phyloP scores from a whole-genome alignment of 2,797 vertebrate genomes.

The Mionectes olivaceus region DNA sequence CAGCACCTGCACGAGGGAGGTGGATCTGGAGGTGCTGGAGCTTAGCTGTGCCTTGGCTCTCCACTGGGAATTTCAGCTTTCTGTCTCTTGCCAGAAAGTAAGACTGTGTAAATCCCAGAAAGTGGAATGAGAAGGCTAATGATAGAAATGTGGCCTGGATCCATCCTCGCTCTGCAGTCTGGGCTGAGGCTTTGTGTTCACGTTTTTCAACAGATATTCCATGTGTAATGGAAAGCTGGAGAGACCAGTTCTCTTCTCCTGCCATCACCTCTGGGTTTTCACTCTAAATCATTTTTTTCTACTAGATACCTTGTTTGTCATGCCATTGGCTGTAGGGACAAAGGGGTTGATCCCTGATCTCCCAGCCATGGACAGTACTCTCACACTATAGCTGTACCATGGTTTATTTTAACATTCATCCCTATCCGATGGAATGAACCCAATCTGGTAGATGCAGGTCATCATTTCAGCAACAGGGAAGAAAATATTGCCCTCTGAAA shows the following conservation, averaged over 20 bases:
- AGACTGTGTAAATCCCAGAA: not conserved
- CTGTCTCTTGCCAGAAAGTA: not conserved
- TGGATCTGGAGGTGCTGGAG: not conserved
- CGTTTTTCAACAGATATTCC: not conserved
- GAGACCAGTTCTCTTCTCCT: not conserved
- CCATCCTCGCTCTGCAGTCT: not conserved
- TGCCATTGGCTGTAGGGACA: not conserved
- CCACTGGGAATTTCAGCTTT: not conserved
- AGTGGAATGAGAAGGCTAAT: not conserved
- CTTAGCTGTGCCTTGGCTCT: not conserved
- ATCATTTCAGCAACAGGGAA: not conserved
- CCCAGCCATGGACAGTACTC: not conserved
- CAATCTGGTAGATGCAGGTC: not conserved
- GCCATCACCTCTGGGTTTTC: not conserved
- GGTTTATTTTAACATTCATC: not conserved
- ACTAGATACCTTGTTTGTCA: not conserved
- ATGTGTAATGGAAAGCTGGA: not conserved
- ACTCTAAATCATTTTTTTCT: not conserved
- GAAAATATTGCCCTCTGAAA: not conserved
- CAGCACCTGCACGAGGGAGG: not conserved
- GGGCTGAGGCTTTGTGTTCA: not conserved
- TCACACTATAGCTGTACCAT: not conserved
- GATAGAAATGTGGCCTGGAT: not conserved
- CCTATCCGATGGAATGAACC: not conserved
- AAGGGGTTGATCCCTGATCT: not conserved